These are phyloP conservation scores for Coelopa frigida DNA, from an alignment of 1,140 invertebrate species.

Conservation along the genomic window DNA sequence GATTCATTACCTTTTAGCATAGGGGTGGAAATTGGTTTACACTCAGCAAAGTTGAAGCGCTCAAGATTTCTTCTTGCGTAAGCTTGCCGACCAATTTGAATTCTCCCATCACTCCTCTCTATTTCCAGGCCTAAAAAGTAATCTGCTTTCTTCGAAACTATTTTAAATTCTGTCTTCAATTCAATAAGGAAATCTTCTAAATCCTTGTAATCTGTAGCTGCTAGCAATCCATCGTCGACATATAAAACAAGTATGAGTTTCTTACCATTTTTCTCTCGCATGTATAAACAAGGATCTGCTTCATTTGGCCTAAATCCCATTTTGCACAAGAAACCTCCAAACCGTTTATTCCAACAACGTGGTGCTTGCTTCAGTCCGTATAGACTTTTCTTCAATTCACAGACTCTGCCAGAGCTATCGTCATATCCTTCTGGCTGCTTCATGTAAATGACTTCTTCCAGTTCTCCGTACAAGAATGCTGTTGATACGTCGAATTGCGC, in stretches of 20 bases:
- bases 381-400: constrained; percentile 35
- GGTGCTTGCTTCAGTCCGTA: constrained; percentile 47
- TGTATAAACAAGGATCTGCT: constrained; percentile 38
- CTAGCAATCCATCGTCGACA: constrained; percentile 39
- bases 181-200: constrained; percentile 20
- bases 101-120: too few species aligned
- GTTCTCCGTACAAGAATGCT: constrained; percentile 42
- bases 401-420: constrained; percentile 21
- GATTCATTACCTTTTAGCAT: constrained; percentile 23
- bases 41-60: constrained; percentile 33
- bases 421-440: too few species aligned
- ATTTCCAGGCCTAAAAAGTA: constrained; percentile 36
- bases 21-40: constrained; percentile 36
- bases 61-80: constrained; percentile 37
- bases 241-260: too few species aligned
- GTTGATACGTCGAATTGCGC: constrained; percentile 35
- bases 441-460: too few species aligned
- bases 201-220: constrained; percentile 19
- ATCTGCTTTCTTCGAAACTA: constrained; percentile 17
- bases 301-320: constrained; percentile 17
- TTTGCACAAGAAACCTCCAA: constrained; percentile 7
- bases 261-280: too few species aligned
- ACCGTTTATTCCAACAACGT: constrained; percentile 37
- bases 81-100: constrained; percentile 29
- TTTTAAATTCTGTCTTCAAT: constrained; percentile 26